These are phyloP conservation scores for Lagocephalus sceleratus DNA, from an alignment of 2,797 vertebrate species.

Conservation along the genomic window DNA sequence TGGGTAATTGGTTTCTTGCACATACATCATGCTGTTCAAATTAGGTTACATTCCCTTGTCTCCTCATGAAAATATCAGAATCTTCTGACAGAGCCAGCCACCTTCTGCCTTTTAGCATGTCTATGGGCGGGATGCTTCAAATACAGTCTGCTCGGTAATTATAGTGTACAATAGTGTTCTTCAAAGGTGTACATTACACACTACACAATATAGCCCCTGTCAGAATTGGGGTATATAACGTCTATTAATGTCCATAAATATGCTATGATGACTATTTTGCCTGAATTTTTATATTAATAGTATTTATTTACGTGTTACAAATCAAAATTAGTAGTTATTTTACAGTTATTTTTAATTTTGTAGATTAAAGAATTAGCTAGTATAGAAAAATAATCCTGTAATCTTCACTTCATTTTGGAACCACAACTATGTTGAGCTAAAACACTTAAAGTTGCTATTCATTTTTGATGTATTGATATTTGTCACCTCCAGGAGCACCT, in stretches of 20 bases:
- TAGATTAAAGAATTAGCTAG: too few relatives aligned
- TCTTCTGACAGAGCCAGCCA: constrained; percentile 68
- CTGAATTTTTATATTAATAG: not conserved
- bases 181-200: constrained; percentile 28
- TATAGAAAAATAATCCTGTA: too few relatives aligned
- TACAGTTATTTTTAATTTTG: too few relatives aligned
- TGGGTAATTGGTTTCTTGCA: constrained; percentile 78
- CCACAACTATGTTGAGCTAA: too few relatives aligned
- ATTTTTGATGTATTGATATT: constrained; percentile 20
- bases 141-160: constrained; percentile 46
- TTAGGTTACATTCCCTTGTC: constrained; percentile 71
- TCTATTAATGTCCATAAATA: not conserved
- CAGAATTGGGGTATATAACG: constrained; percentile 13
- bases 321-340: too few relatives aligned
- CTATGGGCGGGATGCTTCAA: constrained; percentile 35
- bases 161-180: constrained; percentile 38
- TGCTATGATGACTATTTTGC: constrained; percentile 6
- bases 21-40: constrained; percentile 74
- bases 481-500: constrained; percentile 87
- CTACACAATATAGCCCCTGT: constrained; percentile 12
- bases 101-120: constrained; percentile 53
- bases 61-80: constrained; percentile 64
- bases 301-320: too few relatives aligned
- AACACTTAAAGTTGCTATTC: not conserved
- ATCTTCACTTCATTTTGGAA: too few relatives aligned